Conservation (phyloP, 2,888 invertebrate genomes). For the Junonia oenone region DNA sequence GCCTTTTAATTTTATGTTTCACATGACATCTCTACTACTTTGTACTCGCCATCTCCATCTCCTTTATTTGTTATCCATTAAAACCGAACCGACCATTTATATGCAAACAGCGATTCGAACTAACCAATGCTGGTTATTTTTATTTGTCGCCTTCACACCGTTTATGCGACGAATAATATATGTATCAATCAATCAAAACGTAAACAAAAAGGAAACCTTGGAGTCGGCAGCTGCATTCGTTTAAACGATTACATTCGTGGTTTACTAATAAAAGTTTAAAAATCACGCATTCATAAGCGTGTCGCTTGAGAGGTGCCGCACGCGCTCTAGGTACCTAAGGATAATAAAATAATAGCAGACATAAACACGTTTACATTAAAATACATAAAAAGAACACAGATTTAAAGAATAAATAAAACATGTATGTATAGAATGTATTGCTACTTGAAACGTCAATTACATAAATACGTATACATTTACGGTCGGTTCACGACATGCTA, state of each 20-base stretch:
- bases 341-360: conserved; percentile 30
- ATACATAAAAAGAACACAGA: not conserved
- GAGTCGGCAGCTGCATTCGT: conserved; percentile 51
- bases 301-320: conserved; percentile 31
- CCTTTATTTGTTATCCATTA: not conserved
- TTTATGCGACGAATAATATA: conserved; percentile 43
- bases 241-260: conserved; percentile 49
- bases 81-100: conserved; percentile 14
- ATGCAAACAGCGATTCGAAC: conserved; percentile 24
- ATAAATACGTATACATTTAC: not conserved
- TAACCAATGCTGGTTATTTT: conserved; percentile 24
- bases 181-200: conserved; percentile 54
- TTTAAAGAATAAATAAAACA: not conserved
- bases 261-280: conserved; percentile 56
- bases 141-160: conserved; percentile 37
- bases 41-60: not conserved
- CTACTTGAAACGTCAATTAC: not conserved
- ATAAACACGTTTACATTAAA: conserved; percentile 9
- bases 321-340: conserved; percentile 23
- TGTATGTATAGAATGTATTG: not conserved
- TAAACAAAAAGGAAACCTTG: conserved; percentile 56
- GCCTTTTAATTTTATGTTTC: conserved; percentile 31
- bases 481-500: no score
- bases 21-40: conserved; percentile 25
- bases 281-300: conserved; percentile 42